Conservation (phyloP, 1,140 invertebrate genomes). For the Bombus superbus region DNA sequence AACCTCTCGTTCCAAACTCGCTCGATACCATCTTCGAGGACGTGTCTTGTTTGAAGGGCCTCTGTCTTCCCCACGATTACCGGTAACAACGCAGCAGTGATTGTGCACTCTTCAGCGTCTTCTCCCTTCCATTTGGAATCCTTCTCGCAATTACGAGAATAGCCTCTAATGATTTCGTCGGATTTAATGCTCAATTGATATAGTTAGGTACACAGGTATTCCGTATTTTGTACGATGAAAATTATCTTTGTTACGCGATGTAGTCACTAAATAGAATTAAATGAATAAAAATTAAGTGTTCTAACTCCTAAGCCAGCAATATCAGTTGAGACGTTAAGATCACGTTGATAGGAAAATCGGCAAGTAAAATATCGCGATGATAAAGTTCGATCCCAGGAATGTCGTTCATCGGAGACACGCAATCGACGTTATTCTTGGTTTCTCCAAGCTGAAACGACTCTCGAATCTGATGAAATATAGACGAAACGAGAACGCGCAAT, state of each 20-base stretch:
- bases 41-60: conserved; percentile 8
- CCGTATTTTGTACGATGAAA: background rate
- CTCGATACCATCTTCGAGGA: background rate
- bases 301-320: too few relatives aligned
- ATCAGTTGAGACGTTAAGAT: background rate
- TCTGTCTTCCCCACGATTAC: conserved; percentile 55
- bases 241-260: background rate
- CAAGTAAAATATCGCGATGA: conserved; percentile 13
- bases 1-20: background rate
- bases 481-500: background rate
- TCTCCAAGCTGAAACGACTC: background rate
- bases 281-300: too few relatives aligned
- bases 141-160: conserved; percentile 45
- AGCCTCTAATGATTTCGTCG: conserved; percentile 39
- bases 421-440: conserved; percentile 1
- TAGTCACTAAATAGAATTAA: too few relatives aligned
- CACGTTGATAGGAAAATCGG: conserved; percentile 7
- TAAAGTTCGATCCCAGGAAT: conserved; percentile 45
- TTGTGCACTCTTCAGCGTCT: conserved; percentile 46
- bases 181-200: conserved; percentile 46
- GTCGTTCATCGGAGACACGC: background rate
- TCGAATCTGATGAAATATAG: conserved; percentile 7
- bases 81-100: conserved; percentile 53
- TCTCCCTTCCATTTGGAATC: background rate
- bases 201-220: background rate